Evolutionary conservation across 2,113 vertebrate species (phyloP), one percentile per base, ranked within the genome.

Genomic region (Phrynosoma platyrhinos): DNA sequence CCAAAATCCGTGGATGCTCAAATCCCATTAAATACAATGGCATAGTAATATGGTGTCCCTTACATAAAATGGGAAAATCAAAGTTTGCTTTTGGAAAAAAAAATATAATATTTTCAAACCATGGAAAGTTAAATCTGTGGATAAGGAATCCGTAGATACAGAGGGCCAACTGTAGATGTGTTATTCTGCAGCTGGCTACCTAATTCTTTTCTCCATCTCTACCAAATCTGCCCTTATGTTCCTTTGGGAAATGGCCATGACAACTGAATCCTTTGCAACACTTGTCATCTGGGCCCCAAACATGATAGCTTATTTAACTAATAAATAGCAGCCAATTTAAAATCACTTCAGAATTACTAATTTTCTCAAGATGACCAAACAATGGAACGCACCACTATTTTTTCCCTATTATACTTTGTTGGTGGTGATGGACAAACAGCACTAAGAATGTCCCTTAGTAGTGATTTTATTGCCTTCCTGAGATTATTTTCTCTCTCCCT

Each of bases 281-380:
- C 25, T 27, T 42, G 27, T 14, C 79, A 82, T 18, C 76, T 27
- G 25, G 62, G 13, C 12, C 40, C 55, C 10, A 87, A 74, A 62
- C 74, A 62, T 62, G 62, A 64, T 21, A 9, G 5, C 47, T 47
- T 47, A 1, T 42, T 2, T 85, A 18, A 10, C 52, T 27, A 72
- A 42, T 80, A 72, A 66, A 77, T 76, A 16, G 16, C 27, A 66
- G 47, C 9, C 36, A 1, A 14, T 42, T 12, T 79, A 4, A 18
- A 91, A 62, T 13, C 87, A 79, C 91, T 91, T 85, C 86, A 91
- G 84, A 86, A 87, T 85, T 89, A 62, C 5, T 32, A 12, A 5
- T 42, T 9, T 25, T 84, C 71, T 66, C 25, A 79, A 1, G 84
- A 53, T 30, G 4, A 78, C 30, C 14, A 75, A 90, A 66, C 16